A percentile compares a stretch with the other conserved stretches of the same genome.
Conservation (phyloP, 53 echinoderm and acorn worm species). For the Zoroaster sp. region DNA sequence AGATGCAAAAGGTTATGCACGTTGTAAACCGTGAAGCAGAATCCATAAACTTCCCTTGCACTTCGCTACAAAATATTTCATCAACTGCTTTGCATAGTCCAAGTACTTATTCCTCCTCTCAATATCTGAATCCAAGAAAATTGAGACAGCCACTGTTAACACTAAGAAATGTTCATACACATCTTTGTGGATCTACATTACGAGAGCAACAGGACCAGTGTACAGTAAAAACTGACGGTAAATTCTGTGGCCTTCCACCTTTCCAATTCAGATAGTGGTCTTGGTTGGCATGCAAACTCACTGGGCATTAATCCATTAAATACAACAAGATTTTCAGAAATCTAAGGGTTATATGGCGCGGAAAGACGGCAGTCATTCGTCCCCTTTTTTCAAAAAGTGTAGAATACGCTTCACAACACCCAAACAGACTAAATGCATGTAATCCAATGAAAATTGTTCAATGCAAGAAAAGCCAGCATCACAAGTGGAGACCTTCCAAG, state of each 20-base stretch:
- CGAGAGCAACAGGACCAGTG: conserved; percentile 18
- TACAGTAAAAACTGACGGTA: conserved; percentile 25
- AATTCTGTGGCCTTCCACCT: conserved; percentile 36
- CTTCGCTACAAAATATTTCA: conserved; percentile 18
- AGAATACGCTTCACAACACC: conserved; percentile 25
- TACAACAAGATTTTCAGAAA: not conserved
- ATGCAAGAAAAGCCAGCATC: not conserved
- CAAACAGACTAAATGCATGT: conserved; percentile 45
- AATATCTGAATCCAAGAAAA: not conserved
- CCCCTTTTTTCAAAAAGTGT: conserved; percentile 18
- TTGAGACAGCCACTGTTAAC: not conserved
- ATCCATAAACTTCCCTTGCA: conserved; percentile 14
- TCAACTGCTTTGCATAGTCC: conserved; percentile 29
- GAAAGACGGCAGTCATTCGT: conserved; percentile 2
- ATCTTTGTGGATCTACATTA: not conserved
- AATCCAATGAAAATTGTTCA: conserved; percentile 18
- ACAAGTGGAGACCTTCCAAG: conserved; percentile 2
- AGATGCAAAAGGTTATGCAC: conserved; percentile 25
- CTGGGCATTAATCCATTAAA: conserved; percentile 21
- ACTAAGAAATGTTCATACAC: conserved; percentile 19
- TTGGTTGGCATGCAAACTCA: conserved; percentile 24
- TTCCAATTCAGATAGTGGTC: conserved; percentile 12
- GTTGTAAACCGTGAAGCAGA: conserved; percentile 21
- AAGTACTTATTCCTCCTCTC: conserved; percentile 33
- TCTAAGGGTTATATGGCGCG: not conserved